Evolutionary conservation across 1,140 invertebrate genomes (phyloP).

Genomic region (Psix sp.): DNA sequence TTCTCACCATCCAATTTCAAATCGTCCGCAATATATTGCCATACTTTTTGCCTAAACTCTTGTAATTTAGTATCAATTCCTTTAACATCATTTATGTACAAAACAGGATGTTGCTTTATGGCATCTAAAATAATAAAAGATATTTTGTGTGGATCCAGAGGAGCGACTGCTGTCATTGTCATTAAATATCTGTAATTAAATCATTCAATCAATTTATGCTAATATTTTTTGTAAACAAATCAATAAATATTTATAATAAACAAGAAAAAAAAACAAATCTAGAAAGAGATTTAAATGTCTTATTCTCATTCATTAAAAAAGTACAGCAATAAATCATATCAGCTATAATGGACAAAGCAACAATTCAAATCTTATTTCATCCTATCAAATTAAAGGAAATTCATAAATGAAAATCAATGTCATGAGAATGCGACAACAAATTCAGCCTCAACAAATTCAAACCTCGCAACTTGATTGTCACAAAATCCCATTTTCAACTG

Average conservation of each 20-base stretch:
- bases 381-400: slow-evolving; percentile 1
- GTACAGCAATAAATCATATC: too few species aligned
- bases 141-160: slow-evolving; percentile 71
- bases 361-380: slow-evolving; percentile 5
- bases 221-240: neutral
- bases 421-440: slow-evolving; percentile 43
- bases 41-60: slow-evolving; percentile 74
- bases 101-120: slow-evolving; percentile 72
- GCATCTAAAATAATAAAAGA: slow-evolving; percentile 72
- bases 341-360: too few species aligned
- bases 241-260: too few species aligned
- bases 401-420: slow-evolving; percentile 10
- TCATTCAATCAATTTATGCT: neutral
- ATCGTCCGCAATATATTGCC: slow-evolving; percentile 72
- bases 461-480: slow-evolving; percentile 1
- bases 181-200: neutral
- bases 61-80: slow-evolving; percentile 68
- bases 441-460: slow-evolving; percentile 11
- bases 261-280: neutral
- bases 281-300: too few species aligned
- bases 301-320: neutral
- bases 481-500: slow-evolving; percentile 16
- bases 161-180: slow-evolving; percentile 62
- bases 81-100: slow-evolving; percentile 72
- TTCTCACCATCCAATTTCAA: slow-evolving; percentile 70